Evolutionary conservation across 2,888 invertebrate species (phyloP).

Genomic region (Noctua janthe): DNA sequence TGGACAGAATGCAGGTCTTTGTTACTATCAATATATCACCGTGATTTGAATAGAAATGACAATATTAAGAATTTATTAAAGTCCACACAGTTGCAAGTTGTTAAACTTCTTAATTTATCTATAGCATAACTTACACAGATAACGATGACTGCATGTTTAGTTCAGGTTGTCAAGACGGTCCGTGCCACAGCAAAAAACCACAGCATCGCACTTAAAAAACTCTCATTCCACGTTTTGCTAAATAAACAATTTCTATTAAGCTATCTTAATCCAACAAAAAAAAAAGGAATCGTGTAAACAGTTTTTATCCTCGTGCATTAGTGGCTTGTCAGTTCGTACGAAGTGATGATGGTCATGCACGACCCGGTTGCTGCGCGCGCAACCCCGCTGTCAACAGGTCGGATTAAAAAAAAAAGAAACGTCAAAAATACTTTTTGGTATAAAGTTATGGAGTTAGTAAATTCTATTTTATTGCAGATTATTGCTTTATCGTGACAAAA

Average conservation of each 20-base stretch:
- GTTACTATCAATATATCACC: conserved; percentile 18
- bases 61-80: conserved; percentile 8
- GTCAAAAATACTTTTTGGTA: conserved; percentile 52
- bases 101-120: conserved; percentile 20
- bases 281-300: conserved; percentile 60
- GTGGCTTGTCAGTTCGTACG: conserved; percentile 77
- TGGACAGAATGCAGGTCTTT: conserved; percentile 30
- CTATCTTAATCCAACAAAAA: conserved; percentile 49
- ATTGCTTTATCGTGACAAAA: conserved; percentile 39
- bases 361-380: conserved; percentile 72
- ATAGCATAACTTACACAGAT: conserved; percentile 8
- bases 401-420: conserved; percentile 64
- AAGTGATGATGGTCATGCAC: conserved; percentile 78
- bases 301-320: conserved; percentile 80
- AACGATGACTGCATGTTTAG: conserved; percentile 24
- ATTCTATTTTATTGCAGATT: conserved; percentile 29
- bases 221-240: conserved; percentile 29
- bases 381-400: conserved; percentile 79
- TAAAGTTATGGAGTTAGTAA: conserved; percentile 11
- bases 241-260: conserved; percentile 59
- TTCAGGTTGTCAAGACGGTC: conserved; percentile 16
- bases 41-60: conserved; percentile 23
- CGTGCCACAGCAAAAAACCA: conserved; percentile 34
- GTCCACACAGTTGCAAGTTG: neutral
- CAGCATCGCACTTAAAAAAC: conserved; percentile 22